phyloP scores from a whole-genome alignment of 2,888 invertebrate genomes.

The Bellardia bayeri region DNA sequence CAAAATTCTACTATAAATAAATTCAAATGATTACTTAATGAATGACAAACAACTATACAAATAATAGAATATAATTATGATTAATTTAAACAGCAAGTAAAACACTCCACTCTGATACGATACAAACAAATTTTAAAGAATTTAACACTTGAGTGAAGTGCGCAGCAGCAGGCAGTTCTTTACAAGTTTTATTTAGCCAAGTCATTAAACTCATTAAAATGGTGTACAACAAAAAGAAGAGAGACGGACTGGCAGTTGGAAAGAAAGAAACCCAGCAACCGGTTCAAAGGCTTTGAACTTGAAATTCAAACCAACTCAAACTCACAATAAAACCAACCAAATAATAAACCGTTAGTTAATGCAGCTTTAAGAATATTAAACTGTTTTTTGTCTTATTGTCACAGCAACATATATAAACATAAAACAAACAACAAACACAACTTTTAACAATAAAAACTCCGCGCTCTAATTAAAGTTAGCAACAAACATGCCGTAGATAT shows the following conservation, averaged over 20 bases:
- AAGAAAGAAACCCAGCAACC: background rate
- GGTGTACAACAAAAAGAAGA: background rate
- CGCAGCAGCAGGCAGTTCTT: background rate
- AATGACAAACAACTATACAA: background rate
- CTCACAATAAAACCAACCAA: constrained; percentile 5
- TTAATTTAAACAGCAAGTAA: constrained; percentile 6
- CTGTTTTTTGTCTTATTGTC: constrained; percentile 2
- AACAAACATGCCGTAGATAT: background rate
- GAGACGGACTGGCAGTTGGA: background rate
- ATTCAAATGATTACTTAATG: background rate
- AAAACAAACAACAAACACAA: background rate
- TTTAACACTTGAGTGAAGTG: constrained; percentile 2
- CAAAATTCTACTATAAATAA: background rate
- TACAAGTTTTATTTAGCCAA: background rate
- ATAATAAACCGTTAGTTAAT: constrained; percentile 39
- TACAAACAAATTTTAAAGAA: background rate
- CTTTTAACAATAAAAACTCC: background rate
- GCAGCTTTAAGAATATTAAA: constrained; percentile 13
- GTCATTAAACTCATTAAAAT: constrained; percentile 60
- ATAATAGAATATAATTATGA: constrained; percentile 20
- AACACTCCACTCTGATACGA: background rate
- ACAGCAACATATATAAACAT: background rate
- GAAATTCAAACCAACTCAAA: constrained; percentile 16
- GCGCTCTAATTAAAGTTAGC: background rate
- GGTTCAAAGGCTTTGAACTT: constrained; percentile 59